Evolutionary conservation across 1,140 invertebrate species (phyloP).

Genomic region (Drosophila serrata): DNA sequence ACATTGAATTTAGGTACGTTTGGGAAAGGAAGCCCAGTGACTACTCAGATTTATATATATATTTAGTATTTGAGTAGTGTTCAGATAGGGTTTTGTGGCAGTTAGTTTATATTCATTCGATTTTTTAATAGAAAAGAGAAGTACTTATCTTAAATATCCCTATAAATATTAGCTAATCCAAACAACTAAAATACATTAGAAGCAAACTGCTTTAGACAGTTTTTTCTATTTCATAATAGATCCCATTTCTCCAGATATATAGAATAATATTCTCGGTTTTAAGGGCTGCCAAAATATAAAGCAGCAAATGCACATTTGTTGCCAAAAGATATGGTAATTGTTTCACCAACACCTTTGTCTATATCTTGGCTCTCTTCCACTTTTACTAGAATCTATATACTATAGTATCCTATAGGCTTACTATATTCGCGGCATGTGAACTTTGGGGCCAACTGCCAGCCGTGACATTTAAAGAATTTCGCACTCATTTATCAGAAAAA

Average conservation of each 20-base stretch:
- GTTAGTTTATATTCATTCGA: not conserved
- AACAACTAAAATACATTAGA: not conserved
- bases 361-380: conserved; percentile 15
- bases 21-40: conserved; percentile 15
- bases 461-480: conserved; percentile 79
- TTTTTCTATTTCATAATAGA: not conserved
- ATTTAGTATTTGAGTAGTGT: not conserved
- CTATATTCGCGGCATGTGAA: conserved; percentile 50
- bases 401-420: not conserved
- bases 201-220: too few species aligned
- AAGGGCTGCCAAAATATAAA: conserved; percentile 4
- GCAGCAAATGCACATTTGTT: conserved; percentile 7
- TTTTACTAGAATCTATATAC: conserved; percentile 8
- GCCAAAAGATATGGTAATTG: conserved; percentile 39
- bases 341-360: conserved; percentile 9
- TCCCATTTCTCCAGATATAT: not conserved
- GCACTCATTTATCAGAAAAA: conserved; percentile 56
- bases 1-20: conserved; percentile 52
- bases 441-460: conserved; percentile 71
- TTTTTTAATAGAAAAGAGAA: not conserved
- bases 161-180: not conserved
- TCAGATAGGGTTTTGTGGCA: not conserved
- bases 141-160: not conserved
- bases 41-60: conserved; percentile 11
- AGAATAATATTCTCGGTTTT: not conserved